phyloP scores from a whole-genome alignment of 2,113 vertebrate genomes.

The Sinocyclocheilus anshuiensis region DNA sequence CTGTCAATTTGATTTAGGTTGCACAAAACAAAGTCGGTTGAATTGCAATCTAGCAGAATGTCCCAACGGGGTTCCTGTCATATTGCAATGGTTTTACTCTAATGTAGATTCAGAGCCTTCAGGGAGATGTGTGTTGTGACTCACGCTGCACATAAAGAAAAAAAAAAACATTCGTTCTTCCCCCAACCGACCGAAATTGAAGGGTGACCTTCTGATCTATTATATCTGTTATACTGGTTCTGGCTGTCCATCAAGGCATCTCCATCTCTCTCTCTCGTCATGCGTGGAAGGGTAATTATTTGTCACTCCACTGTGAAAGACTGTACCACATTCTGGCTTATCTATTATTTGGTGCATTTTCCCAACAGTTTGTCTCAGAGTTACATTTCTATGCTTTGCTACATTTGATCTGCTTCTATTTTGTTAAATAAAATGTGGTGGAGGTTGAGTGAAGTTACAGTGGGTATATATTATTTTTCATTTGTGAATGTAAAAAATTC shows the following conservation, averaged over 20 bases:
- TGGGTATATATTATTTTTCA: constrained; percentile 46
- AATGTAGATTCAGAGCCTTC: constrained; percentile 31
- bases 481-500: background rate
- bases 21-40: constrained; percentile 28
- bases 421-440: constrained; percentile 82
- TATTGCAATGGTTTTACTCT: constrained; percentile 24
- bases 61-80: constrained; percentile 32
- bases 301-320: constrained; percentile 67
- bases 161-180: background rate
- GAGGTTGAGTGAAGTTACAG: constrained; percentile 72
- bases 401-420: constrained; percentile 81
- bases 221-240: constrained; percentile 23
- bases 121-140: constrained; percentile 30
- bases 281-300: constrained; percentile 39
- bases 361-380: constrained; percentile 71
- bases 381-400: constrained; percentile 80
- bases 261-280: background rate
- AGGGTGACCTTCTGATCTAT: constrained; percentile 42
- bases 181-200: constrained; percentile 18
- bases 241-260: constrained; percentile 42
- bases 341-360: constrained; percentile 70
- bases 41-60: constrained; percentile 16
- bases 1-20: constrained; percentile 40
- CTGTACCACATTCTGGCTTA: constrained; percentile 70
- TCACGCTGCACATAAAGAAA: constrained; percentile 5